Percentiles rank a stretch among this genome's conserved stretches.
Conservation (phyloP, 2,113 vertebrate genomes). For the Hemibagrus wyckioides region DNA sequence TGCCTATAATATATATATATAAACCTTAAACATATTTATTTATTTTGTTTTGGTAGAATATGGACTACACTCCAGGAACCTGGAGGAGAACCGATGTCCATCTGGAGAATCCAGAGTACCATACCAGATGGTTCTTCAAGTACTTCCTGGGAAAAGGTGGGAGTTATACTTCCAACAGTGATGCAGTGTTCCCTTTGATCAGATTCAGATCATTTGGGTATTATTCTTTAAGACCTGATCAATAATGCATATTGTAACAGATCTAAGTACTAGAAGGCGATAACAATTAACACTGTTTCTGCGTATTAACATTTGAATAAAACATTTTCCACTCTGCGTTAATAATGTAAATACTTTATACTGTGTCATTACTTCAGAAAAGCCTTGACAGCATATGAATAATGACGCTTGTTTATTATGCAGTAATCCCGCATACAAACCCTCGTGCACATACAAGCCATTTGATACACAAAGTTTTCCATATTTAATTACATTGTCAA, state of each 20-base stretch:
- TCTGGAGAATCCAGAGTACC: slow-evolving; percentile 97
- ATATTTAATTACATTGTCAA: background rate
- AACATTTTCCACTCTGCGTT: background rate
- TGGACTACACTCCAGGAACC: slow-evolving; percentile 84
- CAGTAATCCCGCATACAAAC: background rate
- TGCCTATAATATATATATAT: background rate
- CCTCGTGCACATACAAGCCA: background rate
- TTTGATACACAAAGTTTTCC: background rate
- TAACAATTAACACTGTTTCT: background rate
- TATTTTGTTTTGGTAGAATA: slow-evolving; percentile 72
- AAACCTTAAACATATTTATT: background rate
- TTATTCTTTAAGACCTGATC: background rate
- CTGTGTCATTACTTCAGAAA: background rate
- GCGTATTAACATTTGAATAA: background rate
- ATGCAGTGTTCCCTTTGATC: background rate
- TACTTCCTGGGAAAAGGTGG: slow-evolving; percentile 99
- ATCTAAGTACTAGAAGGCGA: background rate
- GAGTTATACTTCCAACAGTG: slow-evolving; percentile 42
- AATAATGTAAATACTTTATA: background rate
- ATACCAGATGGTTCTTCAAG: slow-evolving; percentile 99
- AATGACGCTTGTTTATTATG: background rate
- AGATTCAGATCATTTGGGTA: background rate
- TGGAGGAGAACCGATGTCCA: slow-evolving; percentile 98
- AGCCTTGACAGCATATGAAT: background rate
- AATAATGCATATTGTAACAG: no score